phyloP scores from a whole-genome alignment of 1,140 invertebrate genomes.

The Hycleus phaleratus region DNA sequence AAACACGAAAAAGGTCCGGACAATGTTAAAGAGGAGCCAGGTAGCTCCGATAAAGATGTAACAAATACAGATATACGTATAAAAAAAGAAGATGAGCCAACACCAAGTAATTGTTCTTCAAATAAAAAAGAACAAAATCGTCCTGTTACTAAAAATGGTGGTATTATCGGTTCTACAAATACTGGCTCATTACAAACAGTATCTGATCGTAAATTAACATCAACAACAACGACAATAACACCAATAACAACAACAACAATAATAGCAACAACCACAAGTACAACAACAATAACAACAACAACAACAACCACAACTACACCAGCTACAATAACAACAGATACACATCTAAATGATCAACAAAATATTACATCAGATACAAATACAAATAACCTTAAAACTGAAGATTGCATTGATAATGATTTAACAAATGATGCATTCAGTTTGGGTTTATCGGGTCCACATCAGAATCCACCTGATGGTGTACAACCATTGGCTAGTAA shows the following conservation, averaged over 20 bases:
- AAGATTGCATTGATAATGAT: slow-evolving; percentile 25
- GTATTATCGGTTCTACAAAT: slow-evolving; percentile 40
- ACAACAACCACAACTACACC: too few relatives aligned
- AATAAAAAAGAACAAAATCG: slow-evolving; percentile 33
- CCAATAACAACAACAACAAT: too few relatives aligned
- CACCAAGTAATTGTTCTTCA: slow-evolving; percentile 24
- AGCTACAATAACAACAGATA: too few relatives aligned
- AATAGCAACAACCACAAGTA: too few relatives aligned
- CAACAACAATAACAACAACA: too few relatives aligned
- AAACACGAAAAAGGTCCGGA: slow-evolving; percentile 41
- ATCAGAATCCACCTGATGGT: slow-evolving; percentile 44
- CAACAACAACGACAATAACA: too few relatives aligned
- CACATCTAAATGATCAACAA: neutral
- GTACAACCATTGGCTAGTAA: slow-evolving; percentile 68
- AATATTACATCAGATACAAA: slow-evolving; percentile 2
- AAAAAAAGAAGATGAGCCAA: slow-evolving; percentile 39
- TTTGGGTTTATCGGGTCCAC: slow-evolving; percentile 20
- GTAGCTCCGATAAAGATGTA: slow-evolving; percentile 37
- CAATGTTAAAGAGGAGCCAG: slow-evolving; percentile 39
- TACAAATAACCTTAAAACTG: slow-evolving; percentile 12
- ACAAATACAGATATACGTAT: slow-evolving; percentile 34
- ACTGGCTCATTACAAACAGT: slow-evolving; percentile 35
- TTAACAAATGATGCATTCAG: slow-evolving; percentile 26
- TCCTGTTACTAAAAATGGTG: slow-evolving; percentile 38
- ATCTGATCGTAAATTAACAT: too few relatives aligned